phyloP scores from a whole-genome alignment of 92 coral and sea anemone species.

The Zoanthus solanderi region DNA sequence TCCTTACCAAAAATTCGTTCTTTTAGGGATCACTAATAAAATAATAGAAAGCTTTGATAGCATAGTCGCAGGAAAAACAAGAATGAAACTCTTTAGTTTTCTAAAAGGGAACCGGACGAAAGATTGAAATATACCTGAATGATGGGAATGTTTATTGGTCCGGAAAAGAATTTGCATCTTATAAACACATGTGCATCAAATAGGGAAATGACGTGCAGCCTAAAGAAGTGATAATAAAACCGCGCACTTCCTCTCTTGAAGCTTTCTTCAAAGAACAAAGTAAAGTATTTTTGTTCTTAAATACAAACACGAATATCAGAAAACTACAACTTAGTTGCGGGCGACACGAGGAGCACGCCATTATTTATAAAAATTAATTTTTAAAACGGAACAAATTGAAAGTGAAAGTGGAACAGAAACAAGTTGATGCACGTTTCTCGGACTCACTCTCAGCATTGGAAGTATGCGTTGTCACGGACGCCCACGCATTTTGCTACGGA shows the following conservation, averaged over 20 bases:
- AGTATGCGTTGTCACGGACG: conserved; percentile 37
- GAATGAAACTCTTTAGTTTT: no score
- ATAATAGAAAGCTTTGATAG: no score
- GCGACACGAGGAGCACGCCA: not conserved
- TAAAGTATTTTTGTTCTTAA: not conserved
- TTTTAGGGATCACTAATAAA: no score
- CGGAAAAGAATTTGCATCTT: not conserved
- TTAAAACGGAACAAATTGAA: not conserved
- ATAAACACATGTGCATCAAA: not conserved
- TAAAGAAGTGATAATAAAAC: not conserved
- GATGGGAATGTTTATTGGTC: no score
- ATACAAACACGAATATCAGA: not conserved
- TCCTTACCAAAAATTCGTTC: no score
- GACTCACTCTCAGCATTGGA: not conserved
- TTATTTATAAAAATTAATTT: not conserved
- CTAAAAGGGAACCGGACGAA: no score
- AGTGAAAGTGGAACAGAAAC: not conserved
- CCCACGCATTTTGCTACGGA: conserved; percentile 14
- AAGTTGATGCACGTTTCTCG: not conserved
- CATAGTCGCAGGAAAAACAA: no score
- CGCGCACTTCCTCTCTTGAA: no score
- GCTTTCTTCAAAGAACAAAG: no score
- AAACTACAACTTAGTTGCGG: not conserved
- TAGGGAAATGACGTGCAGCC: not conserved
- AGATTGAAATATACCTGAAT: no score